Percentiles rank a stretch among this genome's conserved stretches.
phyloP scores from a whole-genome alignment of 1,140 invertebrate species.

The Battus philenor region DNA sequence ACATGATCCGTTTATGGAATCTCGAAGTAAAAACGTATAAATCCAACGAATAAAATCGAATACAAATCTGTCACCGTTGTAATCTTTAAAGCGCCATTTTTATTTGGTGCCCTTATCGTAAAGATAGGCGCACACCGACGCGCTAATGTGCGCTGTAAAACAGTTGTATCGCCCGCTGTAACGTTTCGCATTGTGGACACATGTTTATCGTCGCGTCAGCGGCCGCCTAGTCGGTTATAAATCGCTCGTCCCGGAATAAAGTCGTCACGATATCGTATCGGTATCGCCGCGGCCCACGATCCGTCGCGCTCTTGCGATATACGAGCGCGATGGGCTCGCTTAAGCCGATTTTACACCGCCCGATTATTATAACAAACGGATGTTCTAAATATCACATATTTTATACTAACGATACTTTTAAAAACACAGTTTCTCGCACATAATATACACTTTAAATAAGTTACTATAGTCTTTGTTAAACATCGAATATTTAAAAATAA shows the following conservation, averaged over 20 bases:
- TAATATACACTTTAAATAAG: too few relatives aligned
- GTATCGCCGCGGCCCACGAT: conserved; percentile 33
- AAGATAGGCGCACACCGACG: conserved; percentile 2
- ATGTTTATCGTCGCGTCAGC: conserved; percentile 12
- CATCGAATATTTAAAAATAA: too few relatives aligned
- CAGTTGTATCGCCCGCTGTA: conserved; percentile 2
- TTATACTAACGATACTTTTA: too few relatives aligned
- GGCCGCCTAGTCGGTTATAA: conserved; percentile 22
- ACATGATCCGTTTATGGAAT: too few relatives aligned
- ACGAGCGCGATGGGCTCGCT: conserved; percentile 2
- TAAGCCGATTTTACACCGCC: background rate
- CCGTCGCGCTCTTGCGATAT: conserved; percentile 14
- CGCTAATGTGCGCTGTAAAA: conserved; percentile 10
- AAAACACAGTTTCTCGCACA: too few relatives aligned
- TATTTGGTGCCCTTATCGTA: conserved; percentile 5
- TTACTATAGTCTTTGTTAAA: too few relatives aligned
- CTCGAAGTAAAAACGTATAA: too few relatives aligned
- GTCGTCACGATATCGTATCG: conserved; percentile 52
- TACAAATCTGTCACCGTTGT: conserved; percentile 3
- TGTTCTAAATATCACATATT: too few relatives aligned
- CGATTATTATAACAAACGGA: too few relatives aligned
- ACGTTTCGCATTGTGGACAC: conserved; percentile 12
- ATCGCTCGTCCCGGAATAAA: conserved; percentile 46
- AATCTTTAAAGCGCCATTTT: conserved; percentile 11
- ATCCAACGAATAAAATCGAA: conserved; percentile 1